Conservation (phyloP, 2,113 vertebrate species). For the Austrofundulus limnaeus region DNA sequence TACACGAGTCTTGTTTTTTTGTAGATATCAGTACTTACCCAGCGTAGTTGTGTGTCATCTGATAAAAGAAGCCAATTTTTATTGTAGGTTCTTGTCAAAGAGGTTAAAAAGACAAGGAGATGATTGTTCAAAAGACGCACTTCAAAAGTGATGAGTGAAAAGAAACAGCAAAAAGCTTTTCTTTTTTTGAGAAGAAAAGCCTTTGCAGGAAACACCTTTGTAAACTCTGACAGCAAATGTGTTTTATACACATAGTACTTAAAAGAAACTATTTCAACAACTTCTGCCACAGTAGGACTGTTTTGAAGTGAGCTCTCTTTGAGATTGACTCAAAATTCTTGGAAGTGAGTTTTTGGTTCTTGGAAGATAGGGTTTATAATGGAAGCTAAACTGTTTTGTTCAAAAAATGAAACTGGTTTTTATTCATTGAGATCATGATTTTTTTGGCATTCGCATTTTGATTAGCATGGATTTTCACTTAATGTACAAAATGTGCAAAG, state of each 20-base stretch:
- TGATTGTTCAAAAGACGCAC: not conserved
- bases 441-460: not conserved
- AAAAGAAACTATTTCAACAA: not conserved
- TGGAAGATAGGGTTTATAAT: conserved; percentile 8
- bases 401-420: not conserved
- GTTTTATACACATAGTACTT: not conserved
- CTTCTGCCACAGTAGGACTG: not conserved
- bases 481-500: not conserved
- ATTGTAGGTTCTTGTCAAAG: not conserved
- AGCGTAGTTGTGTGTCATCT: conserved; percentile 10
- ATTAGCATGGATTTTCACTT: not conserved
- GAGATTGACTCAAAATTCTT: not conserved
- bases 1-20: conserved; percentile 34
- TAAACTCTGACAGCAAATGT: not conserved
- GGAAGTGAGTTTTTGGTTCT: not conserved
- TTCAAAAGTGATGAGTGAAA: not conserved
- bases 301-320: conserved; percentile 4
- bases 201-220: conserved; percentile 13
- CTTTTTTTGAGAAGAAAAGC: conserved; percentile 2
- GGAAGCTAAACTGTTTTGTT: not conserved
- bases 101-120: conserved; percentile 11
- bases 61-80: conserved; percentile 23
- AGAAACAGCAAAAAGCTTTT: conserved; percentile 11
- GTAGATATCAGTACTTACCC: conserved; percentile 28
- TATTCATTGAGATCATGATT: not conserved